Conservation (phyloP, 1,140 invertebrate genomes). For the Reticulitermes speratus region DNA sequence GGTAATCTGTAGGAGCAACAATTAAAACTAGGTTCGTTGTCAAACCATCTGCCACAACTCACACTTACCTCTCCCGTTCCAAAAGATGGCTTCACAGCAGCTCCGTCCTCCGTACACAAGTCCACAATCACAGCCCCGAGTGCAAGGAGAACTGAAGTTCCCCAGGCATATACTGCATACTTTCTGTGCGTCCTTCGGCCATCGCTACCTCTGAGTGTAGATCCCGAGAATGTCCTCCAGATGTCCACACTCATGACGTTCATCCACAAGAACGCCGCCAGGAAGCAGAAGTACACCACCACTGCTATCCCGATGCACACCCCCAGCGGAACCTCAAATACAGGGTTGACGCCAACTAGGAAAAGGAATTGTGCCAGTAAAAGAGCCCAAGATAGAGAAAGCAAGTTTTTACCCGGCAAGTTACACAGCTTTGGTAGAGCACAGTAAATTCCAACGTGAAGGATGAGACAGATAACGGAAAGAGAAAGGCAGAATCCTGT, state of each 20-base stretch:
- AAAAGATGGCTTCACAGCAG: background rate
- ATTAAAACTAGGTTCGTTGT: no score
- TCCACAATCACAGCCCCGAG: constrained; percentile 40
- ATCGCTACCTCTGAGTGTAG: background rate
- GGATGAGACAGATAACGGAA: constrained; percentile 46
- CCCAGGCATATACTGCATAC: constrained; percentile 47
- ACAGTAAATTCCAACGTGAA: constrained; percentile 50
- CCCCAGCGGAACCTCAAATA: constrained; percentile 27
- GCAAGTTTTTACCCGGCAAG: constrained; percentile 53
- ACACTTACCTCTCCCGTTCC: background rate
- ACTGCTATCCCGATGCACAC: constrained; percentile 51
- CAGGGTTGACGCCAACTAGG: constrained; percentile 43
- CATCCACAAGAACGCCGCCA: constrained; percentile 60
- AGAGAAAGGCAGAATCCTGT: constrained; percentile 44
- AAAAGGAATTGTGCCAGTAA: constrained; percentile 53
- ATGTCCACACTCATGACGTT: constrained; percentile 53
- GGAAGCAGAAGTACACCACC: constrained; percentile 55
- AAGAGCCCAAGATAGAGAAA: constrained; percentile 52
- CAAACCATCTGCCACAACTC: no score
- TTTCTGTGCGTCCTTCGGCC: constrained; percentile 27
- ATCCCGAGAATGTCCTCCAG: constrained; percentile 43
- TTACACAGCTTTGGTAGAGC: constrained; percentile 52
- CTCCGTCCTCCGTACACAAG: constrained; percentile 32
- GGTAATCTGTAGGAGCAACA: no score
- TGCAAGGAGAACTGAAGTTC: constrained; percentile 42